Base-by-base conservation (phyloP, 2,888 invertebrate genomes). In the Peribatodes rhomboidaria region DNA sequence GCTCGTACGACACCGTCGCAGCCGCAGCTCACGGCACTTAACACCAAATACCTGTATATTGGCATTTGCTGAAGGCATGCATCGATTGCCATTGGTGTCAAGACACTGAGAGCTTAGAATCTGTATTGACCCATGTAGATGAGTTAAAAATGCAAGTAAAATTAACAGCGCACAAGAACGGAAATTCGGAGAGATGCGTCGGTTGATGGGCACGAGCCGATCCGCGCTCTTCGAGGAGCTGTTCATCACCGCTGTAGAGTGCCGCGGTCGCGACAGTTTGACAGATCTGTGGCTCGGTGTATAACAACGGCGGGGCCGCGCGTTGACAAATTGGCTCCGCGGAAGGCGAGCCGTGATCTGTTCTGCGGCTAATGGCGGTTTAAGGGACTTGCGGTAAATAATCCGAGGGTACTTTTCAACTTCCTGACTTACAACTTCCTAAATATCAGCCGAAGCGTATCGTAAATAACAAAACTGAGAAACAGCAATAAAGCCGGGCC, bases 401-500 rank as follows among this genome's bases (percentile, higher is more conserved):
- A 67, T 47, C 44, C 61, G 37, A 66, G 44, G 27, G 35, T 37
- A 41, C 63, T 54, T 41, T 9, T 22, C n/a, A 41, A 64, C 66
- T 68, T 60, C 53, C 35, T 35, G 56, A 59, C 61, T 61, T 55
- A 41, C 61, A 47, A 39, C 54, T 64, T 46, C 27, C 59, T 16
- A 57, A 59, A 56, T 57, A 61, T 66, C 39, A 31, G 55, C 13
- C 50, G 61, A 64, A 47, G 50, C 54, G 46, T 42, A 62, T 62
- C 68, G 53, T 69, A 71, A 71, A 68, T 67, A 71, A 68, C 57
- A 57, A 37, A 57, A 68, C 63, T 64, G 59, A 59, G 64, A 41
- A 65, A 66, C 64, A 62, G 54, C 65, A 61, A 70, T 70, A 67
- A 64, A 64, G 35, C 31, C 27, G 18, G 14, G 49, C 49, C 33